Evolutionary conservation across 1,140 invertebrate species (phyloP).

Genomic region (Oscheius sp.): DNA sequence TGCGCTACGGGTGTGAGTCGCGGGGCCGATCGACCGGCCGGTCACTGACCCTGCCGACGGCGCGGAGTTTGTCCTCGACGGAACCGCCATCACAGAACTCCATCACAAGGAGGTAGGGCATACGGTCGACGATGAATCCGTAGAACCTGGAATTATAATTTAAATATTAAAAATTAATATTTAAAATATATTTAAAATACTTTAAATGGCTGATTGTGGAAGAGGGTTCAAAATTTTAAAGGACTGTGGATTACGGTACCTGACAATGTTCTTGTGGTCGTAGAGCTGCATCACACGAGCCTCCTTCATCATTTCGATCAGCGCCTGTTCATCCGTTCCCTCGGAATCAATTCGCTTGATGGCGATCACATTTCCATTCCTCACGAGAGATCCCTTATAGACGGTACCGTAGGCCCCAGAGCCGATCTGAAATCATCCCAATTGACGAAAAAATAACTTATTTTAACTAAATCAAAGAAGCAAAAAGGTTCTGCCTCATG

Average conservation of each 20-base stretch:
- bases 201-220: not conserved
- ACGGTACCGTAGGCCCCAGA: slow-evolving; percentile 53
- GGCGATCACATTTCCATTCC: slow-evolving; percentile 35
- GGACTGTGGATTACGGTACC: too few species aligned
- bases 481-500: slow-evolving; percentile 41
- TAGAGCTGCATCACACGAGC: slow-evolving; percentile 54
- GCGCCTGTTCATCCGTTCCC: slow-evolving; percentile 44
- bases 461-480: too few species aligned
- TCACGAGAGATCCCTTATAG: slow-evolving; percentile 42
- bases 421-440: too few species aligned
- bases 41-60: not conserved
- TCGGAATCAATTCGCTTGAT: slow-evolving; percentile 50
- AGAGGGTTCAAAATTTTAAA: too few species aligned
- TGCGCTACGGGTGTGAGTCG: not conserved
- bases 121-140: slow-evolving; percentile 46
- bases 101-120: slow-evolving; percentile 52
- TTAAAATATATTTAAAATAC: too few species aligned
- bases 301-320: slow-evolving; percentile 54
- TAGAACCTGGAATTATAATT: slow-evolving; percentile 31
- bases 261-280: slow-evolving; percentile 52
- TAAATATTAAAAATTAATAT: too few species aligned
- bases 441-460: too few species aligned
- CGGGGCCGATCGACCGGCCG: not conserved
- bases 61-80: slow-evolving; percentile 46
- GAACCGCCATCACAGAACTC: slow-evolving; percentile 52